Evolutionary conservation across 1,140 invertebrate species (phyloP).

Genomic region (Atta cephalotes): DNA sequence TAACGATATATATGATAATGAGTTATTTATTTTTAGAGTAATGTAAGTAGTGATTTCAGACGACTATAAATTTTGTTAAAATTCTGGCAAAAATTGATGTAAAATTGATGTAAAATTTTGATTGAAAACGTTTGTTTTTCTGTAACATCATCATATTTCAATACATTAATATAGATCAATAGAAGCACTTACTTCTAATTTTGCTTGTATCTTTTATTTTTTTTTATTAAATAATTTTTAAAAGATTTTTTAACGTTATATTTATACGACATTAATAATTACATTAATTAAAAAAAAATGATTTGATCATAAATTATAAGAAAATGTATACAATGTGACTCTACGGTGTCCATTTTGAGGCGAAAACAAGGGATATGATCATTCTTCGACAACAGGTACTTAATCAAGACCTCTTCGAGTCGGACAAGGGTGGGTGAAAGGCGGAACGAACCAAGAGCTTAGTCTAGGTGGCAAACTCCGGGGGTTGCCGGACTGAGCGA

Average conservation of each 20-base stretch:
- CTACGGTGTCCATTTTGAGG: not conserved
- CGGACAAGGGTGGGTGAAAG: slow-evolving; percentile 65
- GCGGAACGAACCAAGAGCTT: slow-evolving; percentile 45
- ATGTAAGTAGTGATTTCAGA: not conserved
- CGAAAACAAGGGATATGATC: slow-evolving; percentile 68
- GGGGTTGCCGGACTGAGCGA: slow-evolving; percentile 61
- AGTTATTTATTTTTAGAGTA: not conserved
- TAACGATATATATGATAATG: too few species aligned
- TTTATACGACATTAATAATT: too few species aligned
- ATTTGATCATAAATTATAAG: not conserved
- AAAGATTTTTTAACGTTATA: not conserved
- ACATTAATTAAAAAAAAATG: not conserved
- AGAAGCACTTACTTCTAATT: too few species aligned
- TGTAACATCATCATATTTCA: too few species aligned
- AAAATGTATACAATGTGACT: slow-evolving; percentile 22
- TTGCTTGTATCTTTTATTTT: too few species aligned
- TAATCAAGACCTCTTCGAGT: slow-evolving; percentile 68
- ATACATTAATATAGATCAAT: too few species aligned
- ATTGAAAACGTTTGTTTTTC: too few species aligned
- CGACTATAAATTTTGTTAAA: not conserved
- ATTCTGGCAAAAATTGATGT: not conserved
- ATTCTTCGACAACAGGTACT: slow-evolving; percentile 71
- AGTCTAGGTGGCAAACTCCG: slow-evolving; percentile 43
- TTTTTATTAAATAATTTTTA: not conserved
- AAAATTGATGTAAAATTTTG: not conserved